phyloP scores from a whole-genome alignment of 30 jellyfish, hydroid and myxozoan genomes.

The Pseudorhiza aurosa region DNA sequence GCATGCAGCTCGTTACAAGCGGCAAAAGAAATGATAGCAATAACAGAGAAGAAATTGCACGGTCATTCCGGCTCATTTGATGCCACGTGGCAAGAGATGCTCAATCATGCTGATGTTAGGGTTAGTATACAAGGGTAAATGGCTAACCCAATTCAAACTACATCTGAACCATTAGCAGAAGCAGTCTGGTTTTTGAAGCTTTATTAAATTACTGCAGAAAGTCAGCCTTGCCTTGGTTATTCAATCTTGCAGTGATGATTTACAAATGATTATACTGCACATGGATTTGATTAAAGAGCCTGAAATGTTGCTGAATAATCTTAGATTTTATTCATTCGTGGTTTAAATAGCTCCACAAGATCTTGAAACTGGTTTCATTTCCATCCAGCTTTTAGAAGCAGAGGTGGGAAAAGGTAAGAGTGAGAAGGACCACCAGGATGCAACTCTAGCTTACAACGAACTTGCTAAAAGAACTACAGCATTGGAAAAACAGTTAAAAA shows the following conservation, averaged over 20 bases:
- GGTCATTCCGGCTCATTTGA: conserved; percentile 86
- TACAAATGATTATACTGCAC: too few relatives aligned
- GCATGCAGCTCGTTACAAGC: conserved; percentile 83
- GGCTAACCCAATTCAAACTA: too few relatives aligned
- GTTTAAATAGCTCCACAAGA: too few relatives aligned
- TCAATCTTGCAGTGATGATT: too few relatives aligned
- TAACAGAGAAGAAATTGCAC: conserved; percentile 84
- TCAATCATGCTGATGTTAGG: conserved; percentile 93
- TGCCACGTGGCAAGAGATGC: conserved; percentile 99
- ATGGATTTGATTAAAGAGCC: too few relatives aligned
- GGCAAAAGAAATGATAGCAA: conserved; percentile 89
- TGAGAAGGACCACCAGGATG: conserved; percentile 88
- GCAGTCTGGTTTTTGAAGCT: too few relatives aligned
- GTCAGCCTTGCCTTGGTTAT: too few relatives aligned
- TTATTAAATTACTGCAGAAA: too few relatives aligned
- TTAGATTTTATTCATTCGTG: too few relatives aligned
- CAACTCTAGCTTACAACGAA: conserved; percentile 81
- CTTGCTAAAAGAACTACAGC: conserved; percentile 74
- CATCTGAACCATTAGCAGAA: too few relatives aligned
- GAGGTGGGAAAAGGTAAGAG: conserved; percentile 72
- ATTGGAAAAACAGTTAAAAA: conserved; percentile 76
- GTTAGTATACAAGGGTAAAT: conserved; percentile 49
- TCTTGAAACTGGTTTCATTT: too few relatives aligned
- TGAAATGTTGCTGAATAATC: too few relatives aligned
- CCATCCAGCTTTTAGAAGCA: conserved; percentile 83